Base-by-base conservation (phyloP, 2,113 vertebrate species). In the Bubalus kerabau region DNA sequence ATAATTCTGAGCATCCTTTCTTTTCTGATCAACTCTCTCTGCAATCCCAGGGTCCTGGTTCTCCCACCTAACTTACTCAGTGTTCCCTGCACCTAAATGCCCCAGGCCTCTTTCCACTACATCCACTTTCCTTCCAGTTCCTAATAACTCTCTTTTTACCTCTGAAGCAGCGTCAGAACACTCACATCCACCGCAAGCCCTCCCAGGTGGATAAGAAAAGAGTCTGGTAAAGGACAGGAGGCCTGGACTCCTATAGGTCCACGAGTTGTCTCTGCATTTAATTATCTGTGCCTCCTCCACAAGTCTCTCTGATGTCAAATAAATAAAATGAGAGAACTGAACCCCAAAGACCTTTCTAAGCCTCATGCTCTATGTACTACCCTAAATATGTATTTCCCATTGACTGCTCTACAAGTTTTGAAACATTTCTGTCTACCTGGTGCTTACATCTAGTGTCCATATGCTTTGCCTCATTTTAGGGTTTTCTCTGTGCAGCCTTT, bases 401-500 rank as follows among this genome's bases (percentile, higher is more conserved):
- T 7, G 67, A 76, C 64, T 30, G 13, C 14, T 71, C 24, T 62
- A 56, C 12, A 43, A n/a, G 26, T 43, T 54, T 64, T 64, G 6
- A 57, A 84, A 92, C 46, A 76, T 30, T 36, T 74, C 21, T 52
- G 17, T 87, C 90, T 84, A 57, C 17, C 50, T 52, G 60, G 67
- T 21, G 28, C n/a, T 50, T 62, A 82, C 13, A 36, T n/a, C 26
- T 26, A 14, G 15, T 50, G 46, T 6, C 43, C 6, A 71, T 5
- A 23, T 0, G 16, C 3, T 87, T 87, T 82, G 5, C 32, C 46
- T 92, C 50, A 83, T n/a, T 81, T 92, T 84, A 91, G 36, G 56
- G 43, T 71, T 84, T 95, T 76, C 59, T 74, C 89, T 92, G 46
- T 81, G 9, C 71, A 32, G 40, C 7, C 43, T 94, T 80, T 82